Evolutionary conservation across 1,140 invertebrate genomes (phyloP).

Genomic region (Diabrotica virgifera): DNA sequence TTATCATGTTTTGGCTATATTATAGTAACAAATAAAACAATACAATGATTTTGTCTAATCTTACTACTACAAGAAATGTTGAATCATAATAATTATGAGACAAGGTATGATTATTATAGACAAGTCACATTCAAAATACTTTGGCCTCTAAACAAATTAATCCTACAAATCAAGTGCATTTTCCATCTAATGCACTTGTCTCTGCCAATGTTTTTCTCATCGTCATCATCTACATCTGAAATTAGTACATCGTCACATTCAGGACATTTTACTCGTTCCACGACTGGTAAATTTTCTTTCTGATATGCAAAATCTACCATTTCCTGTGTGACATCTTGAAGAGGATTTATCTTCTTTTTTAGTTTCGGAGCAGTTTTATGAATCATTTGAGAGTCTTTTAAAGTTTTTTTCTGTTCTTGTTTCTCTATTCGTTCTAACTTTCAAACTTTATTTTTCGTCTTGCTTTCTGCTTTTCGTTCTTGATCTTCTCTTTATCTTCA

Average conservation of each 20-base stretch:
- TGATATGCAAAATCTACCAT: slow-evolving; percentile 1
- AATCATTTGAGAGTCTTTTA: not conserved
- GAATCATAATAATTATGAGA: too few species aligned
- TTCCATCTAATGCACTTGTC: slow-evolving; percentile 6
- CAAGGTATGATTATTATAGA: too few species aligned
- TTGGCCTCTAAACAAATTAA: not conserved
- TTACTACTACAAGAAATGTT: too few species aligned
- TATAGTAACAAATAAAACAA: too few species aligned
- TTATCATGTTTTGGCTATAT: too few species aligned
- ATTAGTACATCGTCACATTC: too few species aligned
- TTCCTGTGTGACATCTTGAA: not conserved
- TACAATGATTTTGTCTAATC: too few species aligned
- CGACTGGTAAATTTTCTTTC: too few species aligned
- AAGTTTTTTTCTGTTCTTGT: too few species aligned
- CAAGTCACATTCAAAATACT: slow-evolving; percentile 2
- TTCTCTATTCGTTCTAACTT: too few species aligned
- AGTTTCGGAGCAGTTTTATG: slow-evolving; percentile 10
- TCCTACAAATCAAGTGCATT: slow-evolving; percentile 4
- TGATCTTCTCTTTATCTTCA: too few species aligned
- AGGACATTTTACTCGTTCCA: slow-evolving; percentile 10
- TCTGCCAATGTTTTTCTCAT: slow-evolving; percentile 16
- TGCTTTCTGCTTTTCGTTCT: not conserved
- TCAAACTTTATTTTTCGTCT: too few species aligned
- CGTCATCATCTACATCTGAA: slow-evolving; percentile 7
- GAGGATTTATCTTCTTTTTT: slow-evolving; percentile 5